Conservation (phyloP, 2,888 invertebrate species). For the Caenorhabditis uteleia region DNA sequence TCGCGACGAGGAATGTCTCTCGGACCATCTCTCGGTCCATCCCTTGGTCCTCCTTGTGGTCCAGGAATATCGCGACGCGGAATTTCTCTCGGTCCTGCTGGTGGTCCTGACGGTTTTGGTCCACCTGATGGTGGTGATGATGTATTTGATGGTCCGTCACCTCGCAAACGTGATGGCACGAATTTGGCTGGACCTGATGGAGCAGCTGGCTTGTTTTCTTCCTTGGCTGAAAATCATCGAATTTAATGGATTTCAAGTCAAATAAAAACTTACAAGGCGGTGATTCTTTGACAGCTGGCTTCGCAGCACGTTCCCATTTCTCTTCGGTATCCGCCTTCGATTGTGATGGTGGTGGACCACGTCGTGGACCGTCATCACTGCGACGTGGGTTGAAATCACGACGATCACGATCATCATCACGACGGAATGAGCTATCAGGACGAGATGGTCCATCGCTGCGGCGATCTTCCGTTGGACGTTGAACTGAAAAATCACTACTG, state of each 20-base stretch:
- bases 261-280: constrained; percentile 12
- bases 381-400: constrained; percentile 10
- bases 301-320: constrained; percentile 28
- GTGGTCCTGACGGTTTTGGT: constrained; percentile 13
- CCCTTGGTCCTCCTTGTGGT: not conserved
- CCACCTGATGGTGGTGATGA: constrained; percentile 16
- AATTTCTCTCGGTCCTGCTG: constrained; percentile 7
- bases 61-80: constrained; percentile 10
- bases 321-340: constrained; percentile 33
- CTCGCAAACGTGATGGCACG: constrained; percentile 17
- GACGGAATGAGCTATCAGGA: constrained; percentile 8
- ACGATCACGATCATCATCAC: constrained; percentile 16
- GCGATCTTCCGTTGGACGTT: not conserved
- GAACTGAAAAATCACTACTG: not conserved
- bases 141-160: constrained; percentile 4
- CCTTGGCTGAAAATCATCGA: too few relatives aligned
- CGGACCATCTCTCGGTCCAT: too few relatives aligned
- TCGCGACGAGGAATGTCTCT: constrained; percentile 1
- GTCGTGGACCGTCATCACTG: constrained; percentile 4
- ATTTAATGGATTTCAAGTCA: too few relatives aligned
- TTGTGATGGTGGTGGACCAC: not conserved
- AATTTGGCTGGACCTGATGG: too few relatives aligned
- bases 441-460: not conserved
- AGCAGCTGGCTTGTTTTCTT: constrained; percentile 4
- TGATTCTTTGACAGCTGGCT: constrained; percentile 7